Evolutionary conservation across 2,113 vertebrate species (phyloP).

Genomic region (Rhagologus leucostigma): DNA sequence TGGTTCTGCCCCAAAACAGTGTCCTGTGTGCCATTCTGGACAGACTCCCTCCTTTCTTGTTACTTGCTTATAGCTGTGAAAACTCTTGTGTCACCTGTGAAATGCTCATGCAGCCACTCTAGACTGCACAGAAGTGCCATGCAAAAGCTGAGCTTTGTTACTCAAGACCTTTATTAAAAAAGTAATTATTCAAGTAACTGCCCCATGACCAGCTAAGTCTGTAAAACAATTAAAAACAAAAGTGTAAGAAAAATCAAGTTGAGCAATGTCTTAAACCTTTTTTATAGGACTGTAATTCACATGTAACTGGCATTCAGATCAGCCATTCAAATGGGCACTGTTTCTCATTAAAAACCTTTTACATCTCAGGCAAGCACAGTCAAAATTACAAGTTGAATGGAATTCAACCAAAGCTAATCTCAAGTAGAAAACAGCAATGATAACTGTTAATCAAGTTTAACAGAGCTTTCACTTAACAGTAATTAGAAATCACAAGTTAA

Average conservation of each 20-base stretch:
- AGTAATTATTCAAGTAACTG: not conserved
- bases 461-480: not conserved
- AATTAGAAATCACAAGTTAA: not conserved
- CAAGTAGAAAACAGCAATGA: not conserved
- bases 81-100: not conserved
- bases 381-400: not conserved
- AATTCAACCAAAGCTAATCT: not conserved
- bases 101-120: rapidly evolving
- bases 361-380: not conserved
- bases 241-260: not conserved
- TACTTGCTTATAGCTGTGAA: not conserved
- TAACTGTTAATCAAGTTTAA: not conserved
- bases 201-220: not conserved
- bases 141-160: not conserved
- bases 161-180: not conserved
- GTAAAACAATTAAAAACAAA: not conserved
- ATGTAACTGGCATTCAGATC: not conserved
- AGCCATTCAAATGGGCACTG: rapidly evolving
- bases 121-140: not conserved
- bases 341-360: not conserved
- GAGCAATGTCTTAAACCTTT: not conserved
- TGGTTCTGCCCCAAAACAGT: not conserved
- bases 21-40: not conserved
- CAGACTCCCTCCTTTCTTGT: not conserved
- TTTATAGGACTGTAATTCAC: not conserved